Evolutionary conservation across 2,797 vertebrate genomes (phyloP).

Genomic region (Ibycter americanus): DNA sequence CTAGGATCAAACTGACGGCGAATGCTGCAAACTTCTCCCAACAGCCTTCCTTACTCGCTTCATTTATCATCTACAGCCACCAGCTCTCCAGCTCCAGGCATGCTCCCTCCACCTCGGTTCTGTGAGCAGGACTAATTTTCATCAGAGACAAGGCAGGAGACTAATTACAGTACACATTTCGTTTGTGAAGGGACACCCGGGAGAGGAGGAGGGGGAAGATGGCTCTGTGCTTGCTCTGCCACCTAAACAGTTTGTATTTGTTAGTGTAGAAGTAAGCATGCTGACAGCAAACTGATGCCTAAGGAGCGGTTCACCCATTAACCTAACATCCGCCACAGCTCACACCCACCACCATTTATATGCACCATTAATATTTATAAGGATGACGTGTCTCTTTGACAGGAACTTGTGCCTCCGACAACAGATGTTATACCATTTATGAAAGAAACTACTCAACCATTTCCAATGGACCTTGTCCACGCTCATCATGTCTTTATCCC

Average conservation of each 20-base stretch:
- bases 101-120: neutral
- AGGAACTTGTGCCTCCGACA: slow-evolving; percentile 34
- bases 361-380: slow-evolving; percentile 59
- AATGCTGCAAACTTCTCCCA: neutral
- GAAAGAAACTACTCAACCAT: slow-evolving; percentile 60
- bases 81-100: neutral
- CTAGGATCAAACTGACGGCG: neutral
- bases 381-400: slow-evolving; percentile 28
- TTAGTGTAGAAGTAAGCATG: neutral
- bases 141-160: neutral
- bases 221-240: neutral
- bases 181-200: neutral
- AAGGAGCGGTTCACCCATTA: slow-evolving; percentile 10
- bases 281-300: neutral
- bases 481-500: slow-evolving; percentile 35
- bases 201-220: neutral
- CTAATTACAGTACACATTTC: neutral
- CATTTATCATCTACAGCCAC: neutral
- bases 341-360: neutral
- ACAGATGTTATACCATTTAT: slow-evolving; percentile 40
- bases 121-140: neutral
- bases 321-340: neutral
- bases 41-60: neutral
- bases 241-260: slow-evolving; percentile 18
- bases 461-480: slow-evolving; percentile 26